Evolutionary conservation across 1,140 invertebrate species (phyloP).

Genomic region (Bactericera cockerelli): DNA sequence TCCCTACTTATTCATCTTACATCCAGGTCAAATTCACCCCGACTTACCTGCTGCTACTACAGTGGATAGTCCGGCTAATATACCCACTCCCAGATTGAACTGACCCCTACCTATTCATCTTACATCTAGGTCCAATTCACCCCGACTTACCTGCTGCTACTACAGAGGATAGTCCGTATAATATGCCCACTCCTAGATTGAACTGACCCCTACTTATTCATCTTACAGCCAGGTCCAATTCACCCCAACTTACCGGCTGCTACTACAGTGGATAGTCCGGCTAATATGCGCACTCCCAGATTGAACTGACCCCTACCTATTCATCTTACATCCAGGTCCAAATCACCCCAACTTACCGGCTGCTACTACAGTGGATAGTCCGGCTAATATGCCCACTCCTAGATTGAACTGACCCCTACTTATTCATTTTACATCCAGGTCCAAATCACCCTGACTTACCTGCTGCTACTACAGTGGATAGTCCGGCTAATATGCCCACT

Average conservation of each 20-base stretch:
- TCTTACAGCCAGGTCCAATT: too few relatives aligned
- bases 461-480: constrained; percentile 38
- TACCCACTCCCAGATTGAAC: constrained; percentile 41
- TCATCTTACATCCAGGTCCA: too few relatives aligned
- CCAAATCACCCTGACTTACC: constrained; percentile 29
- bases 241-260: constrained; percentile 33
- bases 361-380: constrained; percentile 37
- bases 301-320: constrained; percentile 40
- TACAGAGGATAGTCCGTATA: constrained; percentile 38
- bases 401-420: constrained; percentile 42
- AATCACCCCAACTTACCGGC: constrained; percentile 32
- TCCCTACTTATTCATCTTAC: too few relatives aligned
- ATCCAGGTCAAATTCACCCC: too few relatives aligned
- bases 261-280: constrained; percentile 37
- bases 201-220: constrained; percentile 41
- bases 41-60: constrained; percentile 38
- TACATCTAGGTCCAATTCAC: too few relatives aligned
- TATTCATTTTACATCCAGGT: too few relatives aligned
- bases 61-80: constrained; percentile 39
- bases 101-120: too few relatives aligned
- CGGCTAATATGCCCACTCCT: constrained; percentile 42
- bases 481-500: constrained; percentile 41
- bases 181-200: constrained; percentile 42
- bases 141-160: constrained; percentile 35
- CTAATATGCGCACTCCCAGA: constrained; percentile 41